Evolutionary conservation across 2,797 vertebrate genomes (phyloP), one percentile per base, ranked within the genome.

Genomic region (Smutsia temminckii): DNA sequence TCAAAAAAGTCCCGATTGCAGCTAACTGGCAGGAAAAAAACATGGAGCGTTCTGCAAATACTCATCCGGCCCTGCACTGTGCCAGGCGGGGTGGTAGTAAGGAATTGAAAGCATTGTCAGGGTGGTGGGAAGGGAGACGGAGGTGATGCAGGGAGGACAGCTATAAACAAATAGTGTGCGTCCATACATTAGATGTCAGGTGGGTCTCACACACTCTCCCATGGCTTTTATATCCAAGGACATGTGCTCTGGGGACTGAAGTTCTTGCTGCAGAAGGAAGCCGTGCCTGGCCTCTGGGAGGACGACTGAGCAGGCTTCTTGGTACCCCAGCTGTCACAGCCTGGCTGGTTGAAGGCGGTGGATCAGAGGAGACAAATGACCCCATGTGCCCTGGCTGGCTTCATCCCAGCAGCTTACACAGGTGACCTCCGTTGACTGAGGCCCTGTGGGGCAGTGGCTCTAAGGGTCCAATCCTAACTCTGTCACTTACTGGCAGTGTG

Each of bases 81-180:
- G 3, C 69, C 13, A 14, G 66, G 59, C 8, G 7, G 81, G 40
- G 46, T 74, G 17, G 0, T 4, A 16, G 42, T 37, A 5, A 27
- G n/a, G 34, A 23, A 27, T 16, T 1, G 1, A 3, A 8, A 23
- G 57, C 12, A 6, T 18, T 0, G 0, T 16, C 3, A 8, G 42
- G 29, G 46, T 10, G 17, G 29, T 8, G 8, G 29, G 40, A 5
- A 51, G 49, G 46, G 17, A n/a, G 27, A 17, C 0, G 8, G 63
- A 37, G 51, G 42, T 32, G 29, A 11, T 12, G 1, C 16, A 10
- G 68, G 29, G 18, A 84, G 37, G 20, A 71, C 51, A 61, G 32
- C 23, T 7, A 0, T 2, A 4, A 18, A 6, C 0, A 2, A 72
- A 25, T 14, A 42, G 21, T 0, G 16, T 37, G 25, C 51, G 49